Evolutionary conservation across 2,888 invertebrate species (phyloP).

Genomic region (Yponomeuta malinellus): DNA sequence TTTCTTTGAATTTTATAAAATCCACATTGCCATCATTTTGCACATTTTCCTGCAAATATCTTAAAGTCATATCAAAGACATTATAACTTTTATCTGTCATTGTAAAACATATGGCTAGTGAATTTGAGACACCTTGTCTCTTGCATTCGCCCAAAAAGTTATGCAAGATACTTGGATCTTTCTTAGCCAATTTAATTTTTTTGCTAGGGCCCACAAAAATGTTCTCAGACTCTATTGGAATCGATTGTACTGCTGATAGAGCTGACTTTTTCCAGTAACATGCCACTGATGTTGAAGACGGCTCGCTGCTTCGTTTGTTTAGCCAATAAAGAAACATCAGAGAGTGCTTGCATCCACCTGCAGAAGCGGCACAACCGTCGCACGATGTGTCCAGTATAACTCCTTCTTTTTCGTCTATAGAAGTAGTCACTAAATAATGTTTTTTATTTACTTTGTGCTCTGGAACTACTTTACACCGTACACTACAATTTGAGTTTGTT

Average conservation of each 20-base stretch:
- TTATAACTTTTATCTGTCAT: neutral
- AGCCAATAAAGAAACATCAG: neutral
- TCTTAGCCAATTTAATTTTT: too few relatives aligned
- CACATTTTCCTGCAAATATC: neutral
- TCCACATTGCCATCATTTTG: neutral
- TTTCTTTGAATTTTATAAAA: too few relatives aligned
- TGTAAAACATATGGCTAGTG: neutral
- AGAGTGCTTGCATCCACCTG: slow-evolving; percentile 4
- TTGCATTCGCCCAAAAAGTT: neutral
- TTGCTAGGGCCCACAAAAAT: too few relatives aligned
- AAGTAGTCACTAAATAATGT: neutral
- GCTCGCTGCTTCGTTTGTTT: neutral
- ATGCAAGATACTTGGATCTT: too few relatives aligned
- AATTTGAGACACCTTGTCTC: neutral
- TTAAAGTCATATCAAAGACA: neutral
- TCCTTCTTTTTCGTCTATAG: neutral
- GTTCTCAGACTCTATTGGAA: too few relatives aligned
- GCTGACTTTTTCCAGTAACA: too few relatives aligned
- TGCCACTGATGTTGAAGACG: too few relatives aligned
- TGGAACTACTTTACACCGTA: neutral
- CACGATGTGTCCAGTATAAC: neutral
- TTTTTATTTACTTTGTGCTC: neutral
- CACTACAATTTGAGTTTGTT: neutral
- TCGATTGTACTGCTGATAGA: too few relatives aligned
- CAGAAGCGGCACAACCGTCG: too few relatives aligned